phyloP scores from a whole-genome alignment of 2,888 invertebrate species.

The Corythucha ciliata region DNA sequence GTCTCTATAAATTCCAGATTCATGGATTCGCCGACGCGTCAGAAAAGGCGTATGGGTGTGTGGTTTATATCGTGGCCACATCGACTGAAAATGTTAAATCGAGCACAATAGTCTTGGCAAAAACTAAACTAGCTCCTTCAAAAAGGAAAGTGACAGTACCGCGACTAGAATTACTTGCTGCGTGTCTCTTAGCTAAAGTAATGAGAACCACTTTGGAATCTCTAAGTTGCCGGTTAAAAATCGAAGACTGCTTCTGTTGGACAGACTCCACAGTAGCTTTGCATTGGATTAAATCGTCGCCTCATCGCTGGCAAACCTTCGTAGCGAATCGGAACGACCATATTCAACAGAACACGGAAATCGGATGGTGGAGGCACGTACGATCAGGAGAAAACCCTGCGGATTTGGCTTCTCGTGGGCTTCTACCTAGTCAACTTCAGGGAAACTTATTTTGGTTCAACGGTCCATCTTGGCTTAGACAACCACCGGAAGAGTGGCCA shows the following conservation, averaged over 20 bases:
- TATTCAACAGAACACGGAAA: neutral
- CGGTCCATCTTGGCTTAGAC: no score
- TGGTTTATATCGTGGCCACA: neutral
- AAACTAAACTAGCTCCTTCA: slow-evolving; percentile 15
- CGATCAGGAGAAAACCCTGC: slow-evolving; percentile 36
- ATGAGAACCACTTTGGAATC: slow-evolving; percentile 29
- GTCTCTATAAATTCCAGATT: neutral
- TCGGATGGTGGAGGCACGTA: slow-evolving; percentile 17
- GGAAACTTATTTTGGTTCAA: no score
- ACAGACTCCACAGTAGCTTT: slow-evolving; percentile 18
- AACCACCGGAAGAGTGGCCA: no score
- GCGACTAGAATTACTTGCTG: slow-evolving; percentile 26
- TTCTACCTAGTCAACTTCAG: no score
- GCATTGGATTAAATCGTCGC: slow-evolving; percentile 12
- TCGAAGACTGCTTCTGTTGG: neutral
- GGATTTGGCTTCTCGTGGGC: no score
- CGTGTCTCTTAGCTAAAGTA: slow-evolving; percentile 12
- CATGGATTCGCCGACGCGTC: slow-evolving; percentile 20
- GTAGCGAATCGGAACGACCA: slow-evolving; percentile 16
- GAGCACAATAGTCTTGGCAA: slow-evolving; percentile 2
- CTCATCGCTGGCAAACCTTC: slow-evolving; percentile 5
- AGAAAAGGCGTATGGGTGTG: slow-evolving; percentile 7
- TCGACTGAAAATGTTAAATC: neutral
- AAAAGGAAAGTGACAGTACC: slow-evolving; percentile 23
- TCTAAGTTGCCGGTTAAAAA: neutral